Conservation (phyloP, 2,888 invertebrate species). For the Autographa gamma region DNA sequence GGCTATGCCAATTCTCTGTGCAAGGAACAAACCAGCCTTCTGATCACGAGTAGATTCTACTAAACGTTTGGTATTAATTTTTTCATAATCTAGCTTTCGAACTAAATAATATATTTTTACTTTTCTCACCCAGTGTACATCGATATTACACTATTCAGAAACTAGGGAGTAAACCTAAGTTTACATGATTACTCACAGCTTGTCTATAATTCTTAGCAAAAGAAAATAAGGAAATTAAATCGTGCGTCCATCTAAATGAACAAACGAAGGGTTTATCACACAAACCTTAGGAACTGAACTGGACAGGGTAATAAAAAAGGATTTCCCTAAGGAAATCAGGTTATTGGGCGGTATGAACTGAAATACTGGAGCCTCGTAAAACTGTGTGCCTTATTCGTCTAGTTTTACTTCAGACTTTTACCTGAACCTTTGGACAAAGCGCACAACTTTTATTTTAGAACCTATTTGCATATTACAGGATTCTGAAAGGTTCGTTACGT, state of each 20-base stretch:
- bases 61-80: too few species aligned
- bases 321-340: constrained; percentile 10
- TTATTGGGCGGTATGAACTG: constrained; percentile 6
- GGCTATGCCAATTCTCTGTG: too few species aligned
- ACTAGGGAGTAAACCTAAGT: too few species aligned
- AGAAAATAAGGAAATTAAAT: neutral
- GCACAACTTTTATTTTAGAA: neutral
- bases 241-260: neutral
- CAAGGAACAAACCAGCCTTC: too few species aligned
- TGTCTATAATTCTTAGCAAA: neutral
- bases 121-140: too few species aligned
- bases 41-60: too few species aligned
- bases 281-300: neutral
- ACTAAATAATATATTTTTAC: too few species aligned
- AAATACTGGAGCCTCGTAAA: neutral
- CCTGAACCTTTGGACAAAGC: neutral
- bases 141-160: too few species aligned
- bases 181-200: neutral
- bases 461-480: constrained; percentile 1
- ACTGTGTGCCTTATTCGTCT: constrained; percentile 1
- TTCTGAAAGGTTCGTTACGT: neutral
- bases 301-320: constrained; percentile 5
- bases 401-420: neutral
- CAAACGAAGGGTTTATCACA: neutral
- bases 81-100: too few species aligned